These are phyloP conservation scores for Lobophora halterata DNA, from an alignment of 2,888 invertebrate species.

Conservation along the genomic window DNA sequence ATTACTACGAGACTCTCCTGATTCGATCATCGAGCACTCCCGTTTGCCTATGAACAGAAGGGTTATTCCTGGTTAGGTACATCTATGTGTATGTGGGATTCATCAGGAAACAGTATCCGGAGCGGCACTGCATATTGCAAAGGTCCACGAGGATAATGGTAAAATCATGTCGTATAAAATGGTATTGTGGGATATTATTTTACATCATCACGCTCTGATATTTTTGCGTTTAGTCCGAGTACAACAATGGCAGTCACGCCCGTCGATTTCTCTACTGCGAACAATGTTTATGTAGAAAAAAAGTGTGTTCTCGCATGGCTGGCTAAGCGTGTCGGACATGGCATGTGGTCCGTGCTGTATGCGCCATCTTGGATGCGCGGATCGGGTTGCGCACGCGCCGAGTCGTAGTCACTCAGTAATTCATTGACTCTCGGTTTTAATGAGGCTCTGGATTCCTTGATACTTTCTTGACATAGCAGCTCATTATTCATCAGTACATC, in stretches of 20 bases:
- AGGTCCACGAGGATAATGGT: too few relatives aligned
- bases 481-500: too few relatives aligned
- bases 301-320: constrained; percentile 59
- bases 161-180: constrained; percentile 4
- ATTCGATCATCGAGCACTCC: too few relatives aligned
- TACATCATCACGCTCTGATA: constrained; percentile 76
- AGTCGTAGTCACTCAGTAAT: constrained; percentile 34
- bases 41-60: too few relatives aligned
- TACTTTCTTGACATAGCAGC: too few relatives aligned
- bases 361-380: constrained; percentile 75
- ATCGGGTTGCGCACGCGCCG: constrained; percentile 67
- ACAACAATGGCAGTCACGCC: constrained; percentile 77
- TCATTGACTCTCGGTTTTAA: constrained; percentile 38
- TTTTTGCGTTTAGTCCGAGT: constrained; percentile 65
- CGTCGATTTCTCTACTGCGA: constrained; percentile 77
- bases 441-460: constrained; percentile 11
- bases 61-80: too few relatives aligned
- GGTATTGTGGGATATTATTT: constrained; percentile 50
- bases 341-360: constrained; percentile 71
- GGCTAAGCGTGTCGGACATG: constrained; percentile 70
- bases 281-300: constrained; percentile 78
- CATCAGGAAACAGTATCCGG: too few relatives aligned
- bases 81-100: too few relatives aligned
- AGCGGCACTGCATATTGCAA: too few relatives aligned
- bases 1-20: too few relatives aligned